Percentiles rank a stretch among this genome's conserved stretches.
Conservation (phyloP, 2,113 vertebrate species). For the Phrynosoma blainvillii region DNA sequence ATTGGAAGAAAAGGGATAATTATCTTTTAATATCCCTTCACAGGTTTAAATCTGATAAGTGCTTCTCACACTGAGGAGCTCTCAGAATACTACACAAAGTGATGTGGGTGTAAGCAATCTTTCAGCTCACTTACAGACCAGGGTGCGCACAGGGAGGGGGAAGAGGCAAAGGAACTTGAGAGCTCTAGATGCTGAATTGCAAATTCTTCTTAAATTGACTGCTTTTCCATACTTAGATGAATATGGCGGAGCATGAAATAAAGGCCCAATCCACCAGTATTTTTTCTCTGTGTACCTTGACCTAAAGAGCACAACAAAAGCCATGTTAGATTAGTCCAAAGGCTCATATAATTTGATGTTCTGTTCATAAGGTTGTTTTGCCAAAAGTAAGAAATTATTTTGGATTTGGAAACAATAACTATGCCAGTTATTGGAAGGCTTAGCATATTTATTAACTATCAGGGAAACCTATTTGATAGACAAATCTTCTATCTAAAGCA, state of each 20-base stretch:
- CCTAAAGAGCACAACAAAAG: neutral
- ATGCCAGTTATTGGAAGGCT: no score
- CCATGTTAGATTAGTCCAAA: neutral
- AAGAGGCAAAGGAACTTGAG: neutral
- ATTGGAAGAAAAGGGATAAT: conserved; percentile 47
- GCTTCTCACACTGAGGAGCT: conserved; percentile 27
- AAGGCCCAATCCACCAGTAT: neutral
- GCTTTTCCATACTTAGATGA: neutral
- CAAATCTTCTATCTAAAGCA: no score
- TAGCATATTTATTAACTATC: no score
- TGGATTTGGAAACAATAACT: no score
- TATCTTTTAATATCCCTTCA: conserved; percentile 33
- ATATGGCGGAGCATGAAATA: neutral
- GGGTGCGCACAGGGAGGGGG: conserved; percentile 9
- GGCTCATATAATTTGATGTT: no score
- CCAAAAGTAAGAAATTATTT: no score
- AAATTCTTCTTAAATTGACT: neutral
- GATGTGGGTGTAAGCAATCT: conserved; percentile 45
- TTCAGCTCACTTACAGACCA: conserved; percentile 53
- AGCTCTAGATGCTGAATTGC: neutral
- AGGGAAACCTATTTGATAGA: no score
- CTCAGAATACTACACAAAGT: conserved; percentile 11
- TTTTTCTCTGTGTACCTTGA: neutral
- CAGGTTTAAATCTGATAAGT: conserved; percentile 48
- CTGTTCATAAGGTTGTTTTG: no score